Base-by-base conservation (phyloP, 2,888 invertebrate species). In the Rosalia funebris region DNA sequence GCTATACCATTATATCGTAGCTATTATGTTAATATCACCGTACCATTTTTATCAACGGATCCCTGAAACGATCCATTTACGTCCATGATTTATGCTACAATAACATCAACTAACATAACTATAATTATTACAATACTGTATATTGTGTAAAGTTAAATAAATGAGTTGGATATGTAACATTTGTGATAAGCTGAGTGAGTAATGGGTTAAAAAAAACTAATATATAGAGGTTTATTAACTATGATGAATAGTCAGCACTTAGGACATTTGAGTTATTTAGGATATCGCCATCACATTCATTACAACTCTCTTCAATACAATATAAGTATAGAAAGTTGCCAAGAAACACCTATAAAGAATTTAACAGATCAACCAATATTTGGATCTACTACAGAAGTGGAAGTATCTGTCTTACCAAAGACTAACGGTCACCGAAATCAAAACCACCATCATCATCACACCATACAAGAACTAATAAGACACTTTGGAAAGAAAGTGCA, bases 401-500 rank as follows among this genome's bases (percentile, higher is more conserved):
- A 63, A 15, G 57, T 37, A 17, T 64, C 66, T 1, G 57, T 63
- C 4, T 58, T 64, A 10, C 60, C 62, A 7, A 57, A 45, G 16
- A 34, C 53, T 7, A 61, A 39, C 32, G 15, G 25, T 16, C 19
- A 44, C 0, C 25, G 17, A 7, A 16, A 72, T 10, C 74, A 76
- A 56, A 71, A 83, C 66, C 84, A 85, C 42, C 83, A 85, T 62
- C 81, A 82, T 64, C 88, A 90, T 79, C 88, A 90, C 79, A 88
- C 91, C 17, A 90, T 92, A 72, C 91, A 91, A 74, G 92, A 92
- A 74, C 81, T 92, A 79, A 88, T 92, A 48, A 85, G 89, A 68
- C 88, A 90, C 72, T 90, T 92, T 69, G 88, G 91, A 16, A 90
- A 91, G 76, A 90, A 89, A 78, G 85, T 92, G 47, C 89, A 90